phyloP scores from a whole-genome alignment of 2,888 invertebrate genomes.

The Quadroppia sp. region DNA sequence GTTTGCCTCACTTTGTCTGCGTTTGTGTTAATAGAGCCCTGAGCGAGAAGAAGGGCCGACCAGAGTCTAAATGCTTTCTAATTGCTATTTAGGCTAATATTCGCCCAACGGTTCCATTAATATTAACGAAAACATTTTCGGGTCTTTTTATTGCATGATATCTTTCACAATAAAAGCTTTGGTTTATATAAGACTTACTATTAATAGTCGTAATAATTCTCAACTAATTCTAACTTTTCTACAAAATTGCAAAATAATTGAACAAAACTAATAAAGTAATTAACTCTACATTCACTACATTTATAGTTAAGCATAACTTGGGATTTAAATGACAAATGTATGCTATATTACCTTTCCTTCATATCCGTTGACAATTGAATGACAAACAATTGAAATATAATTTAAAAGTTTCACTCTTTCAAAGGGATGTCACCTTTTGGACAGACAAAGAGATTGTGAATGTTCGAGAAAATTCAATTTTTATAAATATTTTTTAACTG shows the following conservation, averaged over 20 bases:
- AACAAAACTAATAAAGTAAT: neutral
- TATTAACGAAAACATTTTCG: neutral
- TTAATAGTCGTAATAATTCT: neutral
- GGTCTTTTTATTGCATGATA: neutral
- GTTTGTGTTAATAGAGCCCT: conserved; percentile 15
- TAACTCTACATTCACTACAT: too few species aligned
- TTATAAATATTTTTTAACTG: too few species aligned
- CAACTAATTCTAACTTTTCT: neutral
- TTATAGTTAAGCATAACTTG: too few species aligned
- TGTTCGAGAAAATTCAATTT: too few species aligned
- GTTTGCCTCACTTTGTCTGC: conserved; percentile 13
- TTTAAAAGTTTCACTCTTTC: too few species aligned
- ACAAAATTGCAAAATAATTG: conserved; percentile 10
- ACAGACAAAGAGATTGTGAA: too few species aligned
- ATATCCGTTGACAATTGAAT: too few species aligned
- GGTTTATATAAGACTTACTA: neutral
- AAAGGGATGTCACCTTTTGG: too few species aligned
- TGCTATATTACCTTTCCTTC: too few species aligned
- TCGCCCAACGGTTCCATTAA: neutral
- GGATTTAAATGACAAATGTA: too few species aligned
- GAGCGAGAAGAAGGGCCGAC: neutral
- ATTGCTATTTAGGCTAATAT: conserved; percentile 13
- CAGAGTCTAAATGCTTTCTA: conserved; percentile 16
- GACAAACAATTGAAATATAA: too few species aligned
- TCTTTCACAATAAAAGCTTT: neutral